Base-by-base conservation (phyloP, 2,797 vertebrate species). In the Petrocephalus sullivani region DNA sequence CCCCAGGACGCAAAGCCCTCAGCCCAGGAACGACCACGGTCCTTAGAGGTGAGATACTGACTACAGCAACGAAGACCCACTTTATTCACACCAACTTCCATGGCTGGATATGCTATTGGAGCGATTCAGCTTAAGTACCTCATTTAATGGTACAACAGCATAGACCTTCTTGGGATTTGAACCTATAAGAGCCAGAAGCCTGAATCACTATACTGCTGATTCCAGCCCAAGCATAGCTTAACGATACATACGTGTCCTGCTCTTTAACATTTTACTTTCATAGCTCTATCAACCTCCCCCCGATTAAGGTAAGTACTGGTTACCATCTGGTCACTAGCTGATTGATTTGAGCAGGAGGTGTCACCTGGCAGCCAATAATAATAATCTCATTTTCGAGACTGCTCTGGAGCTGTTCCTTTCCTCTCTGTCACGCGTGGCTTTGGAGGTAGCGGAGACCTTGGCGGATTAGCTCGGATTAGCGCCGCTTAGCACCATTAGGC, bases 41-140 rank as follows among this genome's bases (percentile, higher is more conserved):
- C 95, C 2, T 75, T 95, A 28, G 96, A 96, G 91, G 96, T 96
- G 93, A 94, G 94, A 90, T 28, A 54, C 51, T 61, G 8, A 3
- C 37, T 16, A 0, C 19, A 4, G 71, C 14, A 49, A 49, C 84
- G 16, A 14, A n/a, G 8, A 0, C 54, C 7, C 2, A 2, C 28
- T 41, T 7, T n/a, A 78, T 81, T 81, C 2, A 9, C n/a, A 49
- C 16, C 75, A n/a, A 41, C 16, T 78, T n/a, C 5, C 37, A 46
- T 46, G 16, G 19, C 41, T 81, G 37, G 75, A 49, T n/a, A 49
- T 10, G n/a, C 37, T 46, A 46, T 37, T 75, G 37, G 71, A 49
- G 41, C 16, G 21, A 46, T 81, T 49, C 16, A 81, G 7, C 75
- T 81, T 37, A 71, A 81, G 41, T 41, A 49, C 75, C 16, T 81